Evolutionary conservation across 2,113 vertebrate genomes (phyloP), one percentile per base, ranked within the genome.

Genomic region (Ailuropoda melanoleuca): DNA sequence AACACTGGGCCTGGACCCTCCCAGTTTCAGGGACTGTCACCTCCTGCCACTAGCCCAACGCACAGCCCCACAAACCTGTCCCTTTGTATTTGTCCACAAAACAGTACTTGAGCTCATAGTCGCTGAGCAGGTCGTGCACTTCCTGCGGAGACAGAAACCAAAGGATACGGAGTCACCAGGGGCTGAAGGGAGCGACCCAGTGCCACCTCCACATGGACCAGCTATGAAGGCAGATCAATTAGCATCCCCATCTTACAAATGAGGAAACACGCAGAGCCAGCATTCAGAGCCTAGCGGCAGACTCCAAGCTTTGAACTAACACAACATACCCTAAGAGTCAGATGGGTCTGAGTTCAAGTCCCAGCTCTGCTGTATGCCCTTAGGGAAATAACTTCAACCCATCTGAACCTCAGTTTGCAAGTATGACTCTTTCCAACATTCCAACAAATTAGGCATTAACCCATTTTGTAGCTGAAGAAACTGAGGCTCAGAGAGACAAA

Each of bases 11-110:
- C 62, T 64, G 31, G 31, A 43, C n/a, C 64, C 53, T 55, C 56
- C 34, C 8, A 85, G 29, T 53, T 31, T 46, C 31, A 81, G 29
- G 31, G 62, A 48, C 18, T 48, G 24, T 68, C 37, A 55, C 55
- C 80, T 72, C 37, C 53, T 75, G 74, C 60, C 26, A 1, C 78
- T 29, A 56, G 53, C 60, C 92, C 62, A 5, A 64, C 72, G 39
- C 77, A 34, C 1, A 4, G 15, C 72, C 17, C 62, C 93, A 99
- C 99, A 98, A 98, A 99, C 99, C 99, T 98, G 99, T 99, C 90
- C 99, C 99, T 97, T 99, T 99, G 98, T 99, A 99, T 93, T 99
- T 99, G 99, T 99, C 99, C 98, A 99, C 99, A 97, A 99, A 99
- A 98, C 99, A 99, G 98, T 99, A 99, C 97, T 99, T 99, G 96